These are phyloP conservation scores for Drosophila triauraria DNA, from an alignment of 1,140 invertebrate genomes.

Conservation along the genomic window DNA sequence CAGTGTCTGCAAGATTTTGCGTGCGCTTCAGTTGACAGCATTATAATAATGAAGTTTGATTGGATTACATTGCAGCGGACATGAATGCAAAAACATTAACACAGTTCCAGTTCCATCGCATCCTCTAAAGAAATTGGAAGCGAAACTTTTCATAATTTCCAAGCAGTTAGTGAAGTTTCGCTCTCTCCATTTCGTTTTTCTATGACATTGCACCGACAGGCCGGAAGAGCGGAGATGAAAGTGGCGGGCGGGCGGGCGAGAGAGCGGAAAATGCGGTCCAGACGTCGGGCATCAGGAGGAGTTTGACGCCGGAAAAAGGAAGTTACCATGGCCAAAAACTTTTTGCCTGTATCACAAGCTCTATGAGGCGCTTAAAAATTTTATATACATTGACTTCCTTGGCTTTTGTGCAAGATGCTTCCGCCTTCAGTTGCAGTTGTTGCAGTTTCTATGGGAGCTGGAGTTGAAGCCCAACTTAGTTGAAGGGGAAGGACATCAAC, in stretches of 20 bases:
- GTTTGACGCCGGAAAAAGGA: conserved; percentile 75
- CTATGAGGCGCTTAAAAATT: conserved; percentile 80
- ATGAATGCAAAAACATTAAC: conserved; percentile 81
- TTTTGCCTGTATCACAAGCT: conserved; percentile 54
- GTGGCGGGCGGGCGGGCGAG: conserved; percentile 3
- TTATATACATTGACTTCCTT: conserved; percentile 80
- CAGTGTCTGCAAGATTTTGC: conserved; percentile 58
- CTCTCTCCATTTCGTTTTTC: conserved; percentile 33
- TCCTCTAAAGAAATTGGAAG: conserved; percentile 61
- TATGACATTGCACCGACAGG: conserved; percentile 38
- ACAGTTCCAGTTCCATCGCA: conserved; percentile 54
- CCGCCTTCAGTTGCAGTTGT: conserved; percentile 44
- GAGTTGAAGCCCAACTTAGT: conserved; percentile 17
- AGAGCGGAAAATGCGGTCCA: conserved; percentile 34
- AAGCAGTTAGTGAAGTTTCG: conserved; percentile 71
- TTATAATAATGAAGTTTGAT: conserved; percentile 83
- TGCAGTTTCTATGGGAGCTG: conserved; percentile 14
- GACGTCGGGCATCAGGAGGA: conserved; percentile 51
- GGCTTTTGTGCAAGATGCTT: conserved; percentile 64
- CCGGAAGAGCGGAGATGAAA: not conserved
- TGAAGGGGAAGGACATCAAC: conserved; percentile 59
- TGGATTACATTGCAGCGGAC: conserved; percentile 80
- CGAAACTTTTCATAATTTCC: conserved; percentile 80
- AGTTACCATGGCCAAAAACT: conserved; percentile 79
- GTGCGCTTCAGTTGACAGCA: conserved; percentile 75